Conservation (phyloP, 2,888 invertebrate species). For the Brassicogethes aeneus region DNA sequence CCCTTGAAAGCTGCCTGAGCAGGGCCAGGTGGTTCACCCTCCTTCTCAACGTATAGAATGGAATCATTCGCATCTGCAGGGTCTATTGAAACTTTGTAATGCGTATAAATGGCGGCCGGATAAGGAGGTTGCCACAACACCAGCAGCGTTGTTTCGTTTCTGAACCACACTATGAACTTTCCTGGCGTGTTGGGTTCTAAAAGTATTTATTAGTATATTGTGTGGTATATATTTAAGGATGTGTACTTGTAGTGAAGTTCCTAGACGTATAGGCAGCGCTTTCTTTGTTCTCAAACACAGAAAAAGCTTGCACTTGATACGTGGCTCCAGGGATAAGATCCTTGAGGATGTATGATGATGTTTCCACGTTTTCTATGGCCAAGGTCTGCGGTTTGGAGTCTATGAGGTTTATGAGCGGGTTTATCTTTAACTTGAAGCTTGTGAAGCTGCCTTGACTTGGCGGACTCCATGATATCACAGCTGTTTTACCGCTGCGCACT, state of each 20-base stretch:
- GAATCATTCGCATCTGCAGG: conserved; percentile 86
- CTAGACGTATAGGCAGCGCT: conserved; percentile 83
- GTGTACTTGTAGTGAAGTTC: conserved; percentile 83
- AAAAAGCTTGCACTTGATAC: conserved; percentile 85
- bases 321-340: conserved; percentile 86
- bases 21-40: conserved; percentile 90
- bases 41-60: conserved; percentile 84
- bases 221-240: conserved; percentile 3
- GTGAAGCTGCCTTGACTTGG: conserved; percentile 78
- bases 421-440: conserved; percentile 71
- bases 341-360: conserved; percentile 64
- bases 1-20: conserved; percentile 94
- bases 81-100: conserved; percentile 87
- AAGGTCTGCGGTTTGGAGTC: conserved; percentile 47
- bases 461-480: conserved; percentile 78
- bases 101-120: conserved; percentile 86
- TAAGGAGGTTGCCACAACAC: conserved; percentile 95
- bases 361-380: conserved; percentile 57
- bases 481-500: conserved; percentile 76
- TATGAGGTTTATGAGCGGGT: conserved; percentile 40
- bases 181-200: conserved; percentile 91
- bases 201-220: conserved; percentile 21
- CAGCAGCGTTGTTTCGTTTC: conserved; percentile 88
- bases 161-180: conserved; percentile 93
- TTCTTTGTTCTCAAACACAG: conserved; percentile 84